A percentile compares a stretch with the other conserved stretches of the same genome.
Evolutionary conservation across 1,140 invertebrate genomes (phyloP).

Genomic region (Nephila pilipes): DNA sequence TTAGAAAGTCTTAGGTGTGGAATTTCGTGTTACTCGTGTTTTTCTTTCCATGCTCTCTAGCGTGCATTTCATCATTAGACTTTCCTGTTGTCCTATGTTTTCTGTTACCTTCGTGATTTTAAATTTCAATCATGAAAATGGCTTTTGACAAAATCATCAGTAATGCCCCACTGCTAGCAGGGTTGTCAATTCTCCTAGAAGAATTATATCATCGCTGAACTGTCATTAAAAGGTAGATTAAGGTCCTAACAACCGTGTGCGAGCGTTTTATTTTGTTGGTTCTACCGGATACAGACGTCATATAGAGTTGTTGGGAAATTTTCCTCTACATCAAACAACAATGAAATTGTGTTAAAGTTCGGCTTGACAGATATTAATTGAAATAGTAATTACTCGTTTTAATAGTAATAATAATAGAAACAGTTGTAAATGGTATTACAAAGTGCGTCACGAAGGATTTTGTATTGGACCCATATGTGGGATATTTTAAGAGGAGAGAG

Average conservation of each 20-base stretch:
- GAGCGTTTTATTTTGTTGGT: slow-evolving; percentile 12
- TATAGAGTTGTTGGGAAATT: background rate
- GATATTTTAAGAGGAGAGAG: too few species aligned
- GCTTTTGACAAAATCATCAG: slow-evolving; percentile 43
- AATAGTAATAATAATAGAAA: too few species aligned
- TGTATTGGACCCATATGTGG: too few species aligned
- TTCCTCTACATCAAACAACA: background rate
- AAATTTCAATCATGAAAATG: slow-evolving; percentile 64
- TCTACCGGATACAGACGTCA: background rate
- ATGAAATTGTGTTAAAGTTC: too few species aligned
- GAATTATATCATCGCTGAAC: slow-evolving; percentile 27
- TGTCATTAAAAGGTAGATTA: slow-evolving; percentile 36
- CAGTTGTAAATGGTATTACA: too few species aligned
- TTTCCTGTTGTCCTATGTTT: slow-evolving; percentile 44
- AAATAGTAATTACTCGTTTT: too few species aligned
- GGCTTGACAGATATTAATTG: too few species aligned
- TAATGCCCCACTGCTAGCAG: slow-evolving; percentile 27
- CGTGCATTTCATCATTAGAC: slow-evolving; percentile 39
- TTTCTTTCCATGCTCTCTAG: slow-evolving; percentile 33
- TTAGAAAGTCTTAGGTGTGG: slow-evolving; percentile 36
- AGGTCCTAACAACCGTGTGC: background rate
- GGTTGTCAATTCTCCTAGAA: background rate
- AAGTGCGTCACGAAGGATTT: too few species aligned
- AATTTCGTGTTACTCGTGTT: slow-evolving; percentile 24
- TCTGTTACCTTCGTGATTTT: slow-evolving; percentile 48